Percentiles rank a stretch among this genome's conserved stretches.
These are phyloP conservation scores for Acipenser transmontanus DNA, from an alignment of 2,797 vertebrate species.

Conservation along the genomic window DNA sequence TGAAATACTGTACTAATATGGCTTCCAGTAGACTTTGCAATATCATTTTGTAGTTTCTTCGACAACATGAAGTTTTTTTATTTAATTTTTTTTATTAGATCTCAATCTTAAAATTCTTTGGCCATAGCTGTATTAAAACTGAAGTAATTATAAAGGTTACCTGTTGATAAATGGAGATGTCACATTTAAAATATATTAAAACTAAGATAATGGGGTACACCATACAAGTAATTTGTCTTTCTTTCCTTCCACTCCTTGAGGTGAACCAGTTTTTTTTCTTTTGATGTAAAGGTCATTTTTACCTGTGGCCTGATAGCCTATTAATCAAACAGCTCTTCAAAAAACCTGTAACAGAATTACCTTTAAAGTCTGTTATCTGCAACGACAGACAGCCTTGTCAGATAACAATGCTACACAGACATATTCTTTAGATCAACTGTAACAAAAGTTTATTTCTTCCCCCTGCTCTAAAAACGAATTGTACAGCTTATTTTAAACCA, in stretches of 20 bases:
- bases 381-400: not conserved
- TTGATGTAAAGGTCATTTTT: not conserved
- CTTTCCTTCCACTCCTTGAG: no score
- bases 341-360: not conserved
- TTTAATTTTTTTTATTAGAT: no score
- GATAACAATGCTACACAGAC: not conserved
- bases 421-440: not conserved
- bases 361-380: not conserved
- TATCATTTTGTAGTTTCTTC: no score
- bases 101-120: no score
- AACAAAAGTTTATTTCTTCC: no score
- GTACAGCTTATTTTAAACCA: not conserved
- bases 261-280: no score
- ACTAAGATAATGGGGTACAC: not conserved
- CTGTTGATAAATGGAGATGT: not conserved
- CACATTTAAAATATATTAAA: conserved; percentile 7
- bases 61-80: no score
- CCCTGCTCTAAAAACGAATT: not conserved
- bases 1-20: no score
- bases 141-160: conserved; percentile 1
- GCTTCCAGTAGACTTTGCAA: no score
- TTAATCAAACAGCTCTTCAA: not conserved
- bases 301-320: not conserved
- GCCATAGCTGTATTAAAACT: no score
- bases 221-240: conserved; percentile 7